A percentile compares a stretch with the other conserved stretches of the same genome.
Conservation (phyloP, 2,113 vertebrate species). For the Mastomys coucha region DNA sequence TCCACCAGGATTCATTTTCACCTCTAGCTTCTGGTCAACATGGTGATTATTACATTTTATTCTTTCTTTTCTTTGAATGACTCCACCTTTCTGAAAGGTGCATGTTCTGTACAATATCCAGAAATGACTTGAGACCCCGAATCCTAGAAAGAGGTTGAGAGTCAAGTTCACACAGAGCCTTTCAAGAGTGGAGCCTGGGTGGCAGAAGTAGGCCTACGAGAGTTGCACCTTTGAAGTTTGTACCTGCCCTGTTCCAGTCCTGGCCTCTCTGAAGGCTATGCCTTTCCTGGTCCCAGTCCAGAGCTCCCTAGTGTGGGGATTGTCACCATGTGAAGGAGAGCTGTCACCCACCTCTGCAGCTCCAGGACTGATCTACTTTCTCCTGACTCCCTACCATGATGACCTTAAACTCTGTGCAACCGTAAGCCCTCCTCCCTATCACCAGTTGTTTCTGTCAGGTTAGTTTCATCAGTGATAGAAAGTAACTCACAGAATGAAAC, state of each 20-base stretch:
- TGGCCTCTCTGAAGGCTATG: background rate
- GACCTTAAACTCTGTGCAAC: background rate
- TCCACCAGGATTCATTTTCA: slow-evolving; percentile 23
- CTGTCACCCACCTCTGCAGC: background rate
- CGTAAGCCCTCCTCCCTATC: background rate
- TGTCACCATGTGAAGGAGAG: no score
- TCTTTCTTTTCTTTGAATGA: slow-evolving; percentile 1
- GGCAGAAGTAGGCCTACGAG: background rate
- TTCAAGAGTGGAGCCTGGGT: no score
- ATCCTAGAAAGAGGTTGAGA: background rate
- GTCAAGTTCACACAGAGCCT: background rate
- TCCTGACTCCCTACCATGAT: background rate
- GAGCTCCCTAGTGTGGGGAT: background rate
- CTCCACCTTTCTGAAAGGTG: background rate
- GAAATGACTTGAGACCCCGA: background rate
- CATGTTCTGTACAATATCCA: background rate
- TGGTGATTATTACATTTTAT: background rate
- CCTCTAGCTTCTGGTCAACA: background rate
- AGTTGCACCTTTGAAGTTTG: background rate
- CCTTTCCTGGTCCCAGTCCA: background rate
- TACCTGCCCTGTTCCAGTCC: background rate
- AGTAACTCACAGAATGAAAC: background rate
- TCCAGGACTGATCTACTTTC: background rate
- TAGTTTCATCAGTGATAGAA: background rate
- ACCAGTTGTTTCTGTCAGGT: background rate